Percentiles rank a stretch among this genome's conserved stretches.
phyloP scores from a whole-genome alignment of 2,888 invertebrate genomes.

The Zele albiditarsus region DNA sequence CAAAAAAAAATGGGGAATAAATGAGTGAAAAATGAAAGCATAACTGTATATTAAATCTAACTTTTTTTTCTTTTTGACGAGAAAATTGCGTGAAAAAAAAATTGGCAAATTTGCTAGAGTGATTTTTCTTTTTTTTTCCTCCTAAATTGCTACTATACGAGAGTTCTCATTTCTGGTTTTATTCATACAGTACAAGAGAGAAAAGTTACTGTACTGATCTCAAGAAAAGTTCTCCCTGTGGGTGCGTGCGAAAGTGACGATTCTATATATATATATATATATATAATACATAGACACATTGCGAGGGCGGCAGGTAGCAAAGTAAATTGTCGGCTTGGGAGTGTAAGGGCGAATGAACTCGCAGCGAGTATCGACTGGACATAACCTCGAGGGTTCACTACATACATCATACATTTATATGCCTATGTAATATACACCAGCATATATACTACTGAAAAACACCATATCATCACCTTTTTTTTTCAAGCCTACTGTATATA shows the following conservation, averaged over 20 bases:
- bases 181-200: neutral
- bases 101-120: neutral
- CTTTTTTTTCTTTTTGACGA: neutral
- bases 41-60: neutral
- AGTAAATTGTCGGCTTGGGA: constrained; percentile 36
- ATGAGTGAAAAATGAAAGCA: neutral
- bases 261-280: constrained; percentile 13
- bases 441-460: neutral
- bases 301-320: constrained; percentile 28
- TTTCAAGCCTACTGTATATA: neutral
- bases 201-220: constrained; percentile 4
- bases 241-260: constrained; percentile 30
- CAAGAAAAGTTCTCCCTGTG: neutral
- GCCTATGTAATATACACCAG: neutral
- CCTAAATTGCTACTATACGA: neutral
- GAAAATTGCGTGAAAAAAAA: neutral
- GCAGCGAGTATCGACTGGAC: constrained; percentile 42
- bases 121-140: neutral
- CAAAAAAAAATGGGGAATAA: neutral
- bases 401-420: neutral
- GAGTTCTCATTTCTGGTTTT: neutral
- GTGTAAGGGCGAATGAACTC: constrained; percentile 43
- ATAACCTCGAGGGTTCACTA: constrained; percentile 16
- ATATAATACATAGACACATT: constrained; percentile 3
- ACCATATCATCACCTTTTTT: neutral